Evolutionary conservation across 2,888 invertebrate species (phyloP).

Genomic region (Synanthedon formicaeformis): DNA sequence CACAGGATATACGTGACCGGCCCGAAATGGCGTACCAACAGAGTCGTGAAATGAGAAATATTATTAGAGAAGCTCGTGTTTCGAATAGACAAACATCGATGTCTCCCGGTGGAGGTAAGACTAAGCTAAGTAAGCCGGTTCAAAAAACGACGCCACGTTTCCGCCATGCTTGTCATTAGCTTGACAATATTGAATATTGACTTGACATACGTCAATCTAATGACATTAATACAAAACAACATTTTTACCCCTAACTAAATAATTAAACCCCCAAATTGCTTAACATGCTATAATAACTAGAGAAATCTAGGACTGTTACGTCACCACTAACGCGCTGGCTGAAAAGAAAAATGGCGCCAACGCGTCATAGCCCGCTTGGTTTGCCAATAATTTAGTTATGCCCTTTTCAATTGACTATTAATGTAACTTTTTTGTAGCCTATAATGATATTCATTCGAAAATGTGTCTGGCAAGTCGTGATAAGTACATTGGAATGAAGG

Average conservation of each 20-base stretch:
- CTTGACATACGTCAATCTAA: conserved; percentile 67
- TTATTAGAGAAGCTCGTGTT: conserved; percentile 55
- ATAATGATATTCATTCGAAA: too few species aligned
- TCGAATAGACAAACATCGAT: conserved; percentile 52
- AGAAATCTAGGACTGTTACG: conserved; percentile 51
- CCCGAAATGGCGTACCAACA: conserved; percentile 64
- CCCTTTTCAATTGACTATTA: too few species aligned
- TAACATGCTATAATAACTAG: background rate
- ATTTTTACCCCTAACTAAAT: conserved; percentile 20
- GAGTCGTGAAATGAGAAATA: conserved; percentile 57
- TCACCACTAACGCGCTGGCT: conserved; percentile 44
- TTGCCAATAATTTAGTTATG: conserved; percentile 4
- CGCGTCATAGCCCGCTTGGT: conserved; percentile 20
- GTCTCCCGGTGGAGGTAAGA: conserved; percentile 67
- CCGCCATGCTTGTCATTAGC: conserved; percentile 61
- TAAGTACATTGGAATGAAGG: too few species aligned
- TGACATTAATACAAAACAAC: conserved; percentile 66
- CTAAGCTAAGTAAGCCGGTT: conserved; percentile 29
- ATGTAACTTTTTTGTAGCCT: too few species aligned
- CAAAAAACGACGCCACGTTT: conserved; percentile 66
- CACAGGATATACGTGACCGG: conserved; percentile 60
- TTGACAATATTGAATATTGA: conserved; percentile 27
- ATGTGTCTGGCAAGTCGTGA: too few species aligned
- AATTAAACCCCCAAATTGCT: too few species aligned
- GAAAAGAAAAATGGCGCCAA: conserved; percentile 69